A percentile compares a stretch with the other conserved stretches of the same genome.
Conservation (phyloP, 1,140 invertebrate species). For the Myzus persicae region DNA sequence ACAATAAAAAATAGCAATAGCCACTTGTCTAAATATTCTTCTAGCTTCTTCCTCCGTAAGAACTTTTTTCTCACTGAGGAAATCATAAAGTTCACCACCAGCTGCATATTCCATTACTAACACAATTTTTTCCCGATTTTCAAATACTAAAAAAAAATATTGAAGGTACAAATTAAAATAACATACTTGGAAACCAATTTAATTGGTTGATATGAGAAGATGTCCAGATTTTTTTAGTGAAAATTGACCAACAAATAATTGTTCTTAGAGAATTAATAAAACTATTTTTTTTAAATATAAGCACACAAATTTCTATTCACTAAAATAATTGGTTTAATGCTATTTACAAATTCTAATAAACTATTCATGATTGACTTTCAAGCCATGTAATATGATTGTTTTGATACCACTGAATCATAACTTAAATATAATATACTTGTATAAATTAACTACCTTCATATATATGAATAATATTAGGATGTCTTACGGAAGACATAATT, state of each 20-base stretch:
- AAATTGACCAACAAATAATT: background rate
- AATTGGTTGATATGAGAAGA: background rate
- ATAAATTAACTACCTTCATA: slow-evolving; percentile 83
- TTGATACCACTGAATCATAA: background rate
- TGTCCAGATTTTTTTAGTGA: background rate
- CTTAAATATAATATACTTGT: background rate
- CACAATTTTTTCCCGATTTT: slow-evolving; percentile 98
- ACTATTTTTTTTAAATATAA: background rate
- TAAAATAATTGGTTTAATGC: background rate
- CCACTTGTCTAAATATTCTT: slow-evolving; percentile 95
- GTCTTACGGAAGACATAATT: slow-evolving; percentile 97
- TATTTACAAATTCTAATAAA: background rate
- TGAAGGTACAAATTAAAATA: background rate
- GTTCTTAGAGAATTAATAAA: background rate
- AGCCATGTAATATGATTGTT: background rate
- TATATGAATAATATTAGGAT: slow-evolving; percentile 99
- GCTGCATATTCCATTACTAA: slow-evolving; percentile 99
- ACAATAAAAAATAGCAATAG: slow-evolving; percentile 97
- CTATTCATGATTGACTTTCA: background rate
- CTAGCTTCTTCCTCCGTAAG: slow-evolving; percentile 91
- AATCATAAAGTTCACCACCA: slow-evolving; percentile 98
- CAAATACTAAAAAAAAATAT: slow-evolving; percentile 81
- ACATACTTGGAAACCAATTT: background rate
- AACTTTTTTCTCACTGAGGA: slow-evolving; percentile 91
- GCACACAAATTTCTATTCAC: background rate